These are phyloP conservation scores for Aythya baeri DNA, from an alignment of 2,113 vertebrate species.

Conservation along the genomic window DNA sequence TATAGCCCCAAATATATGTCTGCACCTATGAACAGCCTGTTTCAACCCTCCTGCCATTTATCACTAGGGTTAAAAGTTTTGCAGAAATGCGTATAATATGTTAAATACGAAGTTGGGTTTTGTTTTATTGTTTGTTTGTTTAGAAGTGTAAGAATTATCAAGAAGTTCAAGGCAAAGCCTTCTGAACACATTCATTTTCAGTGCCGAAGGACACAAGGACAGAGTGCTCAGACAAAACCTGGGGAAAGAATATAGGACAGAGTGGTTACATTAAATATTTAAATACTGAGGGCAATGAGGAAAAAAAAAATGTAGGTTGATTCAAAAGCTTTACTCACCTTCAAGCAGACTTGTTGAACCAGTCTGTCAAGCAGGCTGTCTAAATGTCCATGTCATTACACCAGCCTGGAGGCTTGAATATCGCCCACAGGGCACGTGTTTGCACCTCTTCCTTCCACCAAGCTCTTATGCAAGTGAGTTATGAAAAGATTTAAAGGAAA, in stretches of 20 bases:
- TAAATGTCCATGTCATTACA: conserved; percentile 34
- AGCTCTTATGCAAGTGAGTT: neutral
- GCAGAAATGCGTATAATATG: neutral
- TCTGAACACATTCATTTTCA: neutral
- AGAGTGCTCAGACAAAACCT: neutral
- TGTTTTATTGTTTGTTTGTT: neutral
- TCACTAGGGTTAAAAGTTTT: neutral
- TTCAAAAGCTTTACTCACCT: neutral
- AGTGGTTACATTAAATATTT: neutral
- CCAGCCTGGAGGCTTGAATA: conserved; percentile 41
- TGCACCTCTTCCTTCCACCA: neutral
- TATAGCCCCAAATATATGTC: neutral
- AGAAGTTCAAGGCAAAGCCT: neutral
- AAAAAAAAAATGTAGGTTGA: neutral
- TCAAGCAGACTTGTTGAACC: neutral
- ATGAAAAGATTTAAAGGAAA: conserved; percentile 23
- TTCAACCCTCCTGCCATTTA: neutral
- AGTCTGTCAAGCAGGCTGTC: conserved; percentile 34
- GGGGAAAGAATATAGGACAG: neutral
- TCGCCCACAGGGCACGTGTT: neutral
- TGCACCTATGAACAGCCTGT: neutral
- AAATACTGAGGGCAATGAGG: neutral
- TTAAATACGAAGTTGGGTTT: neutral
- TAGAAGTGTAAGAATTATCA: neutral
- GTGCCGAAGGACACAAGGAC: neutral